A percentile compares a stretch with the other conserved stretches of the same genome.
Conservation (phyloP, 2,797 vertebrate species). For the Sylvilagus floridanus region DNA sequence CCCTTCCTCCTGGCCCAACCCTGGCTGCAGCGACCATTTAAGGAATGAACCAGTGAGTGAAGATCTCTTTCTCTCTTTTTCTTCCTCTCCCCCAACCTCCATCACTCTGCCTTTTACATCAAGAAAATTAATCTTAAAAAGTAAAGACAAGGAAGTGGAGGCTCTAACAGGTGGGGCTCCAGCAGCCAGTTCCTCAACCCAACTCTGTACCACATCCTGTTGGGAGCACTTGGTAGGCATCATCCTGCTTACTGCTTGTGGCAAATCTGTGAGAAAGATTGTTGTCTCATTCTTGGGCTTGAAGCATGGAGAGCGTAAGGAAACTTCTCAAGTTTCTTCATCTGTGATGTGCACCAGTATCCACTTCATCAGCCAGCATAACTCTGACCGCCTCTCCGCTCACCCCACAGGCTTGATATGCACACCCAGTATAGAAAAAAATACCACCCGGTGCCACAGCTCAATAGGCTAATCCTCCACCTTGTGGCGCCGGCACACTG, state of each 20-base stretch:
- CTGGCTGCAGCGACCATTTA: no score
- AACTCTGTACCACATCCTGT: rapidly evolving
- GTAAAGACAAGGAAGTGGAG: neutral
- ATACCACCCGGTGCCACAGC: no score
- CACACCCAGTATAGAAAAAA: neutral
- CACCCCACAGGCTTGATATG: rapidly evolving
- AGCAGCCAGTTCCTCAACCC: no score
- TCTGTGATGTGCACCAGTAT: neutral
- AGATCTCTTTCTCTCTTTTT: no score
- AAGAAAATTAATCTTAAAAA: no score
- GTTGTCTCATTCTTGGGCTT: neutral
- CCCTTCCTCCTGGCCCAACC: no score
- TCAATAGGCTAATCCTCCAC: no score
- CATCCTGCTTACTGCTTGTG: neutral
- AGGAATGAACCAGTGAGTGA: no score
- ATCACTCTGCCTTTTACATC: no score
- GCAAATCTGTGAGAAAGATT: neutral
- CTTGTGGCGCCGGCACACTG: no score
- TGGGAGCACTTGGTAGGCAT: rapidly evolving
- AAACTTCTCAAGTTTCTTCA: neutral
- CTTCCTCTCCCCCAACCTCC: no score
- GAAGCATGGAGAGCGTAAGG: neutral
- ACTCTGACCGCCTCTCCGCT: no score
- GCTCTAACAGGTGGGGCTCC: rapidly evolving
- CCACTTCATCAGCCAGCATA: rapidly evolving